These are phyloP conservation scores for Carapus acus DNA, from an alignment of 2,797 vertebrate species.

Conservation along the genomic window DNA sequence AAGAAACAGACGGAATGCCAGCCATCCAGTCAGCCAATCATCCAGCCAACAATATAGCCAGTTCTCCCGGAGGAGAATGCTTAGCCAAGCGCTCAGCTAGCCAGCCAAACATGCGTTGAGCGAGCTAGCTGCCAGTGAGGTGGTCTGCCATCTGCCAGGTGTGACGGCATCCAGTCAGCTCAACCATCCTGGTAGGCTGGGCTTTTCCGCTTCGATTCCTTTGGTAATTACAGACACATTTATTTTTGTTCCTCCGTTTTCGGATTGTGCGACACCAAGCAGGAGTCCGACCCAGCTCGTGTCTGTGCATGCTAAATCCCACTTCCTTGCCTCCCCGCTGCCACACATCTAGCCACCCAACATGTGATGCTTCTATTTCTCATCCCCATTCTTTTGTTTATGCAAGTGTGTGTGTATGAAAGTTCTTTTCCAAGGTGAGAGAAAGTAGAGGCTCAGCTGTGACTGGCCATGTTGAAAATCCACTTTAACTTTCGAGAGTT, in stretches of 20 bases:
- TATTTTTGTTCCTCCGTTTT: slow-evolving; percentile 8
- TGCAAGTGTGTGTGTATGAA: too few relatives aligned
- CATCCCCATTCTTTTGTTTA: too few relatives aligned
- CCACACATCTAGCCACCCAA: too few relatives aligned
- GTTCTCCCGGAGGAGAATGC: slow-evolving; percentile 34
- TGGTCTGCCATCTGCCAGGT: slow-evolving; percentile 46
- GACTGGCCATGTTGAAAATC: too few relatives aligned
- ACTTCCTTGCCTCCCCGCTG: too few relatives aligned
- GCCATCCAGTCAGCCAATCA: slow-evolving; percentile 33
- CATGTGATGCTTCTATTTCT: too few relatives aligned
- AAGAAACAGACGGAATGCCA: slow-evolving; percentile 50
- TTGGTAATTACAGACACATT: slow-evolving; percentile 22
- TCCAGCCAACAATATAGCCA: slow-evolving; percentile 26
- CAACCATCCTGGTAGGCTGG: slow-evolving; percentile 5
- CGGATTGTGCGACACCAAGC: slow-evolving; percentile 17
- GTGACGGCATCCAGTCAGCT: slow-evolving; percentile 8
- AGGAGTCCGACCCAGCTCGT: too few relatives aligned
- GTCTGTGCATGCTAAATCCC: too few relatives aligned
- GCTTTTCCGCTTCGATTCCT: slow-evolving; percentile 4
- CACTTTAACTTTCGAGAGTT: too few relatives aligned
- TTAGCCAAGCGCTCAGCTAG: slow-evolving; percentile 15
- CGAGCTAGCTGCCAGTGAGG: slow-evolving; percentile 39
- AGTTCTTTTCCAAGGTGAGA: too few relatives aligned
- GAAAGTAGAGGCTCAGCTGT: too few relatives aligned
- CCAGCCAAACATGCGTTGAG: slow-evolving; percentile 29